Evolutionary conservation across 2,113 vertebrate species (phyloP), one percentile per base, ranked within the genome.

Genomic region (Osmerus eperlanus): DNA sequence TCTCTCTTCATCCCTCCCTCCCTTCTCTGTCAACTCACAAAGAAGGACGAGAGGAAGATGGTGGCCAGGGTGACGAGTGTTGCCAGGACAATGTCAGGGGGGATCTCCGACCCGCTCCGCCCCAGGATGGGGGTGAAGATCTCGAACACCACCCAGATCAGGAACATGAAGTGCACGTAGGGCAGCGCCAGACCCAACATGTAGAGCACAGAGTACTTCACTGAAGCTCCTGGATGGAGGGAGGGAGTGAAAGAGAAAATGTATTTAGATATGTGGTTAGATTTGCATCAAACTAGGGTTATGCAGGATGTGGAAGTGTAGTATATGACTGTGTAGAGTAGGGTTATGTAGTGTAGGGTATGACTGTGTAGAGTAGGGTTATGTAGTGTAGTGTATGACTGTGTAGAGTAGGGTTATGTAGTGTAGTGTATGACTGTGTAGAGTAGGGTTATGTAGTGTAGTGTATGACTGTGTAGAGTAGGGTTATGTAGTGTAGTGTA

Each of bases 101-200:
- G 95, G 41, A 97, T 96, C 88, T 98, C 96, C 0, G 97, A 95
- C 70, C 96, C 96, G 18, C 95, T 98, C 72, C 97, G 95, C 5
- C 97, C 97, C 87, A 98, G 93, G 72, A 99, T 97, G 65, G 97
- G 97, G 0, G 94, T 94, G 79, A 99, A 97, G 90, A 99, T 97
- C 88, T 99, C 97, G 89, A 98, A 98, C 47, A 98, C 92, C 36
- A 95, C 92, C 95, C 96, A 98, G 80, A 95, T 94, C 70, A 98
- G 92, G 81, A 99, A 99, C 82, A 96, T 86, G 73, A 94, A 89
- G 83, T 98, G 96, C 13, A 97, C 62, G 18, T 98, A 96, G 0
- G 97, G 97, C 82, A 95, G 29, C 56, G 93, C 92, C 90, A 99
- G 92, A 28, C 96, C 97, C 77, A 94, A 47, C 78, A 98, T 81